Evolutionary conservation across 2,888 invertebrate species (phyloP).

Genomic region (Lasius fuliginosus): DNA sequence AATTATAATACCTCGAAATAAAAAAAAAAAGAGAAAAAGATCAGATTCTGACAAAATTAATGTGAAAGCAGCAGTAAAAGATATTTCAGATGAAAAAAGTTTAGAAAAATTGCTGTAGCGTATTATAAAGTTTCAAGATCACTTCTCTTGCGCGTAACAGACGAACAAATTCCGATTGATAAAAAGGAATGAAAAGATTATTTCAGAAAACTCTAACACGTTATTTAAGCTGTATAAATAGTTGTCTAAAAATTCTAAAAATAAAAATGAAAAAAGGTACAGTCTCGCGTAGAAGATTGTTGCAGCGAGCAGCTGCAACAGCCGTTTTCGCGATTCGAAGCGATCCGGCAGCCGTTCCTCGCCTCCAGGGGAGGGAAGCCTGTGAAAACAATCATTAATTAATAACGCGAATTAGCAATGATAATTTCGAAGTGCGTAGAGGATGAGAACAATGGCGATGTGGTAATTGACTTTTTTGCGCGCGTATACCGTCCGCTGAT

Average conservation of each 20-base stretch:
- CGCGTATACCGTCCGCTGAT: constrained; percentile 34
- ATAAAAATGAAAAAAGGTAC: not conserved
- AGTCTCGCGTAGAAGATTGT: not conserved
- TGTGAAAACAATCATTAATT: constrained; percentile 51
- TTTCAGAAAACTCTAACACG: not conserved
- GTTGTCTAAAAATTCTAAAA: not conserved
- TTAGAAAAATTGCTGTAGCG: too few relatives aligned
- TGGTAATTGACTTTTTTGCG: constrained; percentile 51
- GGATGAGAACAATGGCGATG: constrained; percentile 40
- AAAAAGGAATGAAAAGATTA: not conserved
- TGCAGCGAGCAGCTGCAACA: not conserved
- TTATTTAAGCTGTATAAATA: not conserved
- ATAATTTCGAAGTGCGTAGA: constrained; percentile 35
- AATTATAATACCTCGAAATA: too few relatives aligned
- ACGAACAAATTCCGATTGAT: not conserved
- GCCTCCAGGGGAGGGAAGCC: not conserved
- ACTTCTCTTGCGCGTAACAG: not conserved
- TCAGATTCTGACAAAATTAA: too few relatives aligned
- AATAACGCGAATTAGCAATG: constrained; percentile 54
- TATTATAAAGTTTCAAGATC: too few relatives aligned
- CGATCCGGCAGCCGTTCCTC: not conserved
- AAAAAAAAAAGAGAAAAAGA: too few relatives aligned
- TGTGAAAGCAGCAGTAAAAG: too few relatives aligned
- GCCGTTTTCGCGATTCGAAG: not conserved
- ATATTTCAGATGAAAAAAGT: too few relatives aligned